phyloP scores from a whole-genome alignment of 2,113 vertebrate genomes.

The Daphoenositta chrysoptera region DNA sequence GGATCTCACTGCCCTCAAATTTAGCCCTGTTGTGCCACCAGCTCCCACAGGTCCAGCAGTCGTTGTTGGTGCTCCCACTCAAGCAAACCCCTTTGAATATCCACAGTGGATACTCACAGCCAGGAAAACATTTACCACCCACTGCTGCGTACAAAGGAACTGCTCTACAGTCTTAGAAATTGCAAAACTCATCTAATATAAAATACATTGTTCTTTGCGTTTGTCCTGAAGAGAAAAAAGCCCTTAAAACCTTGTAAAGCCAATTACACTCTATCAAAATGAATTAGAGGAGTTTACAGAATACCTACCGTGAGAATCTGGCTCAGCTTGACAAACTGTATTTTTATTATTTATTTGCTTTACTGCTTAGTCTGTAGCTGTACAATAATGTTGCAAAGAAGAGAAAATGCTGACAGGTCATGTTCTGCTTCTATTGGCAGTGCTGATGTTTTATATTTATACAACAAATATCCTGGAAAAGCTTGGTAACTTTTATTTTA shows the following conservation, averaged over 20 bases:
- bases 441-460: conserved; percentile 40
- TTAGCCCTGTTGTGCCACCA: neutral
- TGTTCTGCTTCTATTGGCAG: conserved; percentile 65
- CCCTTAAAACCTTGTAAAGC: conserved; percentile 30
- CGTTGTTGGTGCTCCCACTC: neutral
- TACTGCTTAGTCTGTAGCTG: conserved; percentile 49
- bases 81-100: neutral
- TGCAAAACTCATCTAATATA: neutral
- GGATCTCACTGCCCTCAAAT: neutral
- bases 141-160: neutral
- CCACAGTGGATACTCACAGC: neutral
- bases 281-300: conserved; percentile 45
- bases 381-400: conserved; percentile 32
- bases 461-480: conserved; percentile 46
- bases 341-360: conserved; percentile 59
- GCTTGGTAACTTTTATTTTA: neutral
- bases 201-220: neutral
- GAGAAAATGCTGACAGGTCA: conserved; percentile 67
- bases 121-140: neutral
- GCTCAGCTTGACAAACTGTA: conserved; percentile 49
- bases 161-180: neutral
- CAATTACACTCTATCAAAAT: conserved; percentile 56
- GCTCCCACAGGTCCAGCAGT: fast-evolving
- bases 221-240: conserved; percentile 25
- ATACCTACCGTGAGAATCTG: conserved; percentile 54